Percentiles rank a stretch among this genome's conserved stretches.
Conservation (phyloP, 2,797 vertebrate species). For the Astyanax mexicanus region DNA sequence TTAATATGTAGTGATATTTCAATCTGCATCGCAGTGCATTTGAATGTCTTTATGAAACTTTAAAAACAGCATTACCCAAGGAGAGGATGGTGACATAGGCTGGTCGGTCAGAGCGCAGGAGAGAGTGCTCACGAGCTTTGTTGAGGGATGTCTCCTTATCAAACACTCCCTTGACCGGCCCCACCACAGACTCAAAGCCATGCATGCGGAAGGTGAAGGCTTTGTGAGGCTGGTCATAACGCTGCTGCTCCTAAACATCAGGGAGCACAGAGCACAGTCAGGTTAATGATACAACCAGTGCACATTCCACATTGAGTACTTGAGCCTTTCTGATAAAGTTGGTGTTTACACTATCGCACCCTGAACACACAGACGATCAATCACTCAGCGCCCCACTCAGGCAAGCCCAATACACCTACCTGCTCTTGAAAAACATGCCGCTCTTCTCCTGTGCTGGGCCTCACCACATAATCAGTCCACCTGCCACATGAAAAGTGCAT, state of each 20-base stretch:
- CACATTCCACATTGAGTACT: not conserved
- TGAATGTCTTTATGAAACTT: too few relatives aligned
- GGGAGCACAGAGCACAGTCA: conserved; percentile 17
- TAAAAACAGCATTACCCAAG: conserved; percentile 81
- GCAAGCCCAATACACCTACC: conserved; percentile 73
- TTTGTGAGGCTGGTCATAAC: conserved; percentile 98
- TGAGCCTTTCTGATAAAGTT: not conserved
- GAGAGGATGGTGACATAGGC: conserved; percentile 98
- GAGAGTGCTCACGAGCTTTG: conserved; percentile 97
- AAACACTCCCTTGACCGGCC: conserved; percentile 97
- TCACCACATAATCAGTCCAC: conserved; percentile 96
- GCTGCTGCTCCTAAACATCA: conserved; percentile 87
- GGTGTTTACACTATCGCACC: not conserved
- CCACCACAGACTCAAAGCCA: conserved; percentile 96
- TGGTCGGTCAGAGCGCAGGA: conserved; percentile 93
- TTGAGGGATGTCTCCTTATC: conserved; percentile 98
- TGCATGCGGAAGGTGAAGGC: conserved; percentile 98
- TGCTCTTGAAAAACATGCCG: conserved; percentile 96
- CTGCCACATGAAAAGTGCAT: conserved; percentile 71
- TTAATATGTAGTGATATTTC: too few relatives aligned
- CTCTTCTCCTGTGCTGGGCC: conserved; percentile 97
- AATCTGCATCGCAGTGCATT: too few relatives aligned
- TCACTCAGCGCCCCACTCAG: not conserved
- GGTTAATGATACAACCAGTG: not conserved
- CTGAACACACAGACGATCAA: not conserved